Base-by-base conservation (phyloP, 53 echinoderm and acorn worm species). In the Echinarachnius parma region DNA sequence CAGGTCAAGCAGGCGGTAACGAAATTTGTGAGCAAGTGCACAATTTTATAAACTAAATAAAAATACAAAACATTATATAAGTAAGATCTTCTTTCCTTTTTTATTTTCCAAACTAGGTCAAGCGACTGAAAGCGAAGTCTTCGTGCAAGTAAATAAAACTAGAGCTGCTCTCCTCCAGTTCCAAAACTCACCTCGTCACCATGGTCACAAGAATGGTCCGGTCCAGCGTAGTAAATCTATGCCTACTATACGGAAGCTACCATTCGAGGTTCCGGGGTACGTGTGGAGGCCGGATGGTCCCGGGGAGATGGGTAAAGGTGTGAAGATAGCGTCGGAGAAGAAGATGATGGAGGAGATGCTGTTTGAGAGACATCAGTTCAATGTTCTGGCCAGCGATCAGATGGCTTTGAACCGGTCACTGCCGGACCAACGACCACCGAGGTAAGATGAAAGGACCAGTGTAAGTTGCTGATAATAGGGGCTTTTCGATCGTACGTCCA, bases 361-460 rank as follows among this genome's bases (percentile, higher is more conserved):
- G 27, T 89, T 92, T 59, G 19, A 62, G 36, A 44, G 62, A 27
- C 75, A 92, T 42, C 81, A 77, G 46, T 92, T 85, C 61, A 85
- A 85, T 49, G 34, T 85, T 21, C 49, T 92, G 22, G 86, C 69
- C 15, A 92, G 93, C 50, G 89, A 92, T 35, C 57, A 55, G 64
- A 86, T 92, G 26, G 89, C 93, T 5, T 30, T 92, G 5, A 92
- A 92, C 52, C 61, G 93, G 22, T 82, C 66, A 4, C 48, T 92
- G 60, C 89, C 93, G 1, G 93, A 92, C 62, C 77, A 64, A 16
- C 81, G 93, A 53, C 88, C 89, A 14, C 79, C 63, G 27, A 82
- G 93, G 93, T 92, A 34, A 62, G 60, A 10, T 0, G n/a, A n/a
- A n/a, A n/a, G n/a, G n/a, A n/a, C n/a, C n/a, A n/a, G n/a, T n/a